These are phyloP conservation scores for Synanthedon tipuliformis DNA, from an alignment of 2,888 invertebrate species.

Conservation along the genomic window DNA sequence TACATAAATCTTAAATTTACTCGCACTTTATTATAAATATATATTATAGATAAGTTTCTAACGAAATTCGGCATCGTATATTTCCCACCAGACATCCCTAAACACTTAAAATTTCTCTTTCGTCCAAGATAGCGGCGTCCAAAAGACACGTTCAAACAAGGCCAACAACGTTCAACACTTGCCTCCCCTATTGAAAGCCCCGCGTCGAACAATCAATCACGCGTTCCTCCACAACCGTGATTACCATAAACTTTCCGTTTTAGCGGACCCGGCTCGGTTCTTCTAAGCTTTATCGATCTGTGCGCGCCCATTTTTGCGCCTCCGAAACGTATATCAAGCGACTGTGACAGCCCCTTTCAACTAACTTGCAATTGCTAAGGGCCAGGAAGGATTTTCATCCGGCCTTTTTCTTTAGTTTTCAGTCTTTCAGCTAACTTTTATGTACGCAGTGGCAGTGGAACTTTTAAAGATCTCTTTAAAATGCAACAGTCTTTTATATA, in stretches of 20 bases:
- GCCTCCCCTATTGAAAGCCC: constrained; percentile 20
- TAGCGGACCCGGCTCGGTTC: constrained; percentile 53
- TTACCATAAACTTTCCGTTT: constrained; percentile 69
- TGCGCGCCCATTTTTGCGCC: constrained; percentile 50
- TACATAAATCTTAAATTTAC: too few species aligned
- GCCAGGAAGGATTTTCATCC: constrained; percentile 14
- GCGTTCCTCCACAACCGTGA: constrained; percentile 50
- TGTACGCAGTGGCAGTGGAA: not conserved
- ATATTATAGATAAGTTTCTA: not conserved
- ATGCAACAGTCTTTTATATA: too few species aligned
- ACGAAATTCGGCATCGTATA: not conserved
- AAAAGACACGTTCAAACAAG: constrained; percentile 20
- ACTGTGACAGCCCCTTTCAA: constrained; percentile 51
- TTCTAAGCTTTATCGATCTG: constrained; percentile 63
- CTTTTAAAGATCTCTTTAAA: not conserved
- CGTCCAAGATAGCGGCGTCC: constrained; percentile 8
- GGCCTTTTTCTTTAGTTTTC: not conserved
- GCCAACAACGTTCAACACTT: too few species aligned
- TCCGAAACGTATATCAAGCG: constrained; percentile 43
- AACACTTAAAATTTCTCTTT: not conserved
- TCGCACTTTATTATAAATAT: too few species aligned
- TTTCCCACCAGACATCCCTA: not conserved
- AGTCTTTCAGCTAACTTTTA: not conserved
- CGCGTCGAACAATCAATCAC: constrained; percentile 63
- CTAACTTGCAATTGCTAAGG: constrained; percentile 56